A percentile compares a stretch with the other conserved stretches of the same genome.
Evolutionary conservation across 2,797 vertebrate species (phyloP).

Genomic region (Hydrophis major): DNA sequence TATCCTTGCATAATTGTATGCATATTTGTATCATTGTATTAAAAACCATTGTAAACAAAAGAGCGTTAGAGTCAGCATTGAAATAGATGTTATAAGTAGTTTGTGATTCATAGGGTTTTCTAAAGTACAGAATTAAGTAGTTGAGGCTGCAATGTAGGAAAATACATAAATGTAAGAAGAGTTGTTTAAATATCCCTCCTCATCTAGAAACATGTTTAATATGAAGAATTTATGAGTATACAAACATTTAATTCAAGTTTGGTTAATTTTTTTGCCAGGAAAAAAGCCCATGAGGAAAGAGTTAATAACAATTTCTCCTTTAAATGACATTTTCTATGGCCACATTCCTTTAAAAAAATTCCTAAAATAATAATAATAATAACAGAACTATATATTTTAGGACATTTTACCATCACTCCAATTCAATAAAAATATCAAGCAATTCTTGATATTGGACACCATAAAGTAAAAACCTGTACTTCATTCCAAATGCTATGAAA

Average conservation of each 20-base stretch:
- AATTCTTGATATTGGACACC: conserved; percentile 17
- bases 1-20: neutral
- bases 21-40: neutral
- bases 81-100: neutral
- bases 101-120: neutral
- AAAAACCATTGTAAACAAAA: conserved; percentile 5
- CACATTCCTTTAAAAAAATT: neutral
- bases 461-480: conserved; percentile 24
- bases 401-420: neutral
- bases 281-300: neutral
- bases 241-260: neutral
- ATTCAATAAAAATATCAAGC: conserved; percentile 12
- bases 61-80: neutral
- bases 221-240: neutral
- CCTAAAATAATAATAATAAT: neutral
- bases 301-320: neutral
- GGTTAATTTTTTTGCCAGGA: neutral
- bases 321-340: neutral
- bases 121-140: neutral
- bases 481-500: conserved; percentile 46
- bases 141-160: neutral
- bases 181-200: neutral
- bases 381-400: neutral
- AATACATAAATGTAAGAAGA: neutral
- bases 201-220: neutral